Evolutionary conservation across 2,888 invertebrate genomes (phyloP).

Genomic region (Magallana nippona): DNA sequence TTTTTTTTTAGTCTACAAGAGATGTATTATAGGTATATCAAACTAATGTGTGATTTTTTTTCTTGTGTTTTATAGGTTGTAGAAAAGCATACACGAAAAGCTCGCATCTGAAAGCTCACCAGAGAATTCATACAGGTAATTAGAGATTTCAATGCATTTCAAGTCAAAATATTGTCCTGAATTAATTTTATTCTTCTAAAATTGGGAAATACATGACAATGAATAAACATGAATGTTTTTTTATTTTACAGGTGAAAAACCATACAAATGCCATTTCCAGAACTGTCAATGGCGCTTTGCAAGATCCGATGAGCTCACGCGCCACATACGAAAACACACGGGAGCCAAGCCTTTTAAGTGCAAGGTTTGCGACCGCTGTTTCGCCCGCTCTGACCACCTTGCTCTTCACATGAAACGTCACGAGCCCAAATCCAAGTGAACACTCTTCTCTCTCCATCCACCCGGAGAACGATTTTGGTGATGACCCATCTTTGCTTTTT

Average conservation of each 20-base stretch:
- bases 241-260: constrained; percentile 81
- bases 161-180: background rate
- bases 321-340: constrained; percentile 84
- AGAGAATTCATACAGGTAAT: constrained; percentile 97
- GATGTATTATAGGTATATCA: background rate
- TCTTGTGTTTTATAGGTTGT: constrained; percentile 87
- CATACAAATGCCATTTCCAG: constrained; percentile 83
- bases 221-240: background rate
- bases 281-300: constrained; percentile 84
- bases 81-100: constrained; percentile 98
- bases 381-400: constrained; percentile 84
- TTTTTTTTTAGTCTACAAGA: background rate
- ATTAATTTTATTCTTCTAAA: background rate
- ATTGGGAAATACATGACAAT: background rate
- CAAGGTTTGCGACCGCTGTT: constrained; percentile 83
- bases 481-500: constrained; percentile 33
- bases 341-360: constrained; percentile 84
- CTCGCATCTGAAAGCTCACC: constrained; percentile 98
- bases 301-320: constrained; percentile 83
- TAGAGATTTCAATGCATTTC: constrained; percentile 44
- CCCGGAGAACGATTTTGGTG: constrained; percentile 25
- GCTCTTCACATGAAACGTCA: constrained; percentile 84
- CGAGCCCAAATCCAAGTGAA: constrained; percentile 86
- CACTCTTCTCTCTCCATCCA: constrained; percentile 12
- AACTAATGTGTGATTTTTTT: constrained; percentile 40